phyloP scores from a whole-genome alignment of 1,140 invertebrate species.

The Penaeus vannamei region DNA sequence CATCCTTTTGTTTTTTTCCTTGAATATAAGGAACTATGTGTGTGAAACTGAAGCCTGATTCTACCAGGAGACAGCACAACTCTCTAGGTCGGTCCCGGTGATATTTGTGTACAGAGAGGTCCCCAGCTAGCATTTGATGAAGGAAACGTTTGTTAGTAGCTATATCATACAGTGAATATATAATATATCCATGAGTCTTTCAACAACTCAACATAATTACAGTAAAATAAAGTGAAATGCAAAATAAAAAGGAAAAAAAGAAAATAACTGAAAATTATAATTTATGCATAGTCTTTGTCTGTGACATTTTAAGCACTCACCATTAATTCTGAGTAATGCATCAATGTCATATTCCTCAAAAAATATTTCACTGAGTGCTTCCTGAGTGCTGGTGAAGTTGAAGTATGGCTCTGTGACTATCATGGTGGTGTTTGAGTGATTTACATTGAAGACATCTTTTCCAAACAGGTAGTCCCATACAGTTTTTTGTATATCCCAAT shows the following conservation, averaged over 20 bases:
- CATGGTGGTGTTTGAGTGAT: conserved; percentile 82
- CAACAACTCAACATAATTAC: no score
- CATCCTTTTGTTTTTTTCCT: conserved; percentile 85
- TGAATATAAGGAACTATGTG: conserved; percentile 96
- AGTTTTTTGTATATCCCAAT: conserved; percentile 96
- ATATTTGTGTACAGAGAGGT: conserved; percentile 75
- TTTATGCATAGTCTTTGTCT: conserved; percentile 71
- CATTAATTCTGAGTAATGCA: conserved; percentile 85
- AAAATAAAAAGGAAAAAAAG: no score
- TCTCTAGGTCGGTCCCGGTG: conserved; percentile 74
- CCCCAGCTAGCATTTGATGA: conserved; percentile 73
- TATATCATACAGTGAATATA: background rate
- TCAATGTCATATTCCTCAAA: conserved; percentile 98
- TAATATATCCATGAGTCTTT: no score
- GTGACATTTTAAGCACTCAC: conserved; percentile 26
- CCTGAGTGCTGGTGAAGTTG: conserved; percentile 93
- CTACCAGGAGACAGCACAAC: conserved; percentile 88
- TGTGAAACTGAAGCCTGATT: conserved; percentile 95
- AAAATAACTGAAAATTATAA: no score
- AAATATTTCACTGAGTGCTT: conserved; percentile 94
- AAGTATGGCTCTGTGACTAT: conserved; percentile 95
- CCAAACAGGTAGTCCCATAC: conserved; percentile 97
- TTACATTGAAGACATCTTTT: conserved; percentile 86
- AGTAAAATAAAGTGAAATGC: no score
- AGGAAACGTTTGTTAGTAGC: background rate